These are phyloP conservation scores for Propithecus coquereli DNA, from an alignment of 2,113 vertebrate genomes.

Conservation along the genomic window DNA sequence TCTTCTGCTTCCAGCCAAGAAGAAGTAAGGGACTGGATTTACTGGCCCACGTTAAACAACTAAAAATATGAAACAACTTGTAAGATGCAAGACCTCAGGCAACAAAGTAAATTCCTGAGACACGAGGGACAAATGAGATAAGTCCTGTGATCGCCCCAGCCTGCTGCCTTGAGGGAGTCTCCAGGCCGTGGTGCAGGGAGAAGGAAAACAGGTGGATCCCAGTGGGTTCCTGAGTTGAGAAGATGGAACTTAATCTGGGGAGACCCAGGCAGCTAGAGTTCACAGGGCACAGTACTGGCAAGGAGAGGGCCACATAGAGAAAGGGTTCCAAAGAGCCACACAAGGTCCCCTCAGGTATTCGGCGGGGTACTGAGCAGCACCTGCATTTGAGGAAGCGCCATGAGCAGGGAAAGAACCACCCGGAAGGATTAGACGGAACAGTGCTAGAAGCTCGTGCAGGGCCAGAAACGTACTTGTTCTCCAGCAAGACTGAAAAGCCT, in stretches of 20 bases:
- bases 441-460: background rate
- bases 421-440: background rate
- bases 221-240: background rate
- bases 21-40: background rate
- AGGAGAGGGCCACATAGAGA: background rate
- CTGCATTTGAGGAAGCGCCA: fast-evolving
- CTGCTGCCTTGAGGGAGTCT: background rate
- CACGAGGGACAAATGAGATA: background rate
- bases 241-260: background rate
- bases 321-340: background rate
- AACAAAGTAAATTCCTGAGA: background rate
- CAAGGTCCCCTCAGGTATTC: background rate
- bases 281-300: background rate
- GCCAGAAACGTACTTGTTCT: background rate
- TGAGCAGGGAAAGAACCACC: background rate
- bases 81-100: background rate
- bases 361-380: background rate
- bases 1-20: background rate
- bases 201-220: background rate
- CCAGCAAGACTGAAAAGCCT: background rate
- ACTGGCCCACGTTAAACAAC: background rate
- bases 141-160: no score
- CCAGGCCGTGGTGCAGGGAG: background rate
- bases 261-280: background rate
- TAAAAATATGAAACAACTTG: background rate